These are phyloP conservation scores for Mechanitis mazaeus DNA, from an alignment of 2,888 invertebrate species.

Conservation along the genomic window DNA sequence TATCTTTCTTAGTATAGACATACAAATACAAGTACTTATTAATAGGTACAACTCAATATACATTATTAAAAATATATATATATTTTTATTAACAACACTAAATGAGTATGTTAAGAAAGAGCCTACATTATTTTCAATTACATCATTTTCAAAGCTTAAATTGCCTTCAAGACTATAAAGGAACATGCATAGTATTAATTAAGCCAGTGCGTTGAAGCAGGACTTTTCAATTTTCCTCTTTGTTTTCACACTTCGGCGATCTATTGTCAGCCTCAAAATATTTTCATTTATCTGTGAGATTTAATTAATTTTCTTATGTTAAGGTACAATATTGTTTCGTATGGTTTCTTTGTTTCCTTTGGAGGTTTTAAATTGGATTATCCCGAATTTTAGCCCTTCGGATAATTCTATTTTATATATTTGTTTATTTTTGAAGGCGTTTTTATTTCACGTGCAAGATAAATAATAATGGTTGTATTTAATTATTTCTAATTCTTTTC, in stretches of 20 bases:
- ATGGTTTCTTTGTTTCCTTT: conserved; percentile 9
- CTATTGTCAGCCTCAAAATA: conserved; percentile 36
- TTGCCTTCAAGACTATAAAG: conserved; percentile 20
- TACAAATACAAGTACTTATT: too few relatives aligned
- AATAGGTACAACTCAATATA: too few relatives aligned
- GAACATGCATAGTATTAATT: conserved; percentile 29
- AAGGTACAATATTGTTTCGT: conserved; percentile 10
- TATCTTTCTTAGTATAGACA: too few relatives aligned
- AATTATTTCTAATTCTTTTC: too few relatives aligned
- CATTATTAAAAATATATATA: too few relatives aligned
- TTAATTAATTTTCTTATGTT: conserved; percentile 18
- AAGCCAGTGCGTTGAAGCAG: conserved; percentile 26
- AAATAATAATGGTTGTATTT: not conserved
- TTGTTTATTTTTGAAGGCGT: not conserved
- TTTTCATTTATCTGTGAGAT: conserved; percentile 32
- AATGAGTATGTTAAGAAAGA: conserved; percentile 1
- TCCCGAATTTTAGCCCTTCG: not conserved
- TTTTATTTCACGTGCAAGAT: not conserved
- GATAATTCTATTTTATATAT: not conserved
- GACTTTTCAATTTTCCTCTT: conserved; percentile 36
- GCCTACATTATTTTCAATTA: conserved; percentile 17
- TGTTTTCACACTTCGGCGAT: conserved; percentile 30
- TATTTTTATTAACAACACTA: too few relatives aligned
- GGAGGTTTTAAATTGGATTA: conserved; percentile 9
- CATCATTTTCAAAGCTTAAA: conserved; percentile 10